Evolutionary conservation across 2,113 vertebrate genomes (phyloP).

Genomic region (Sigmodon hispidus): DNA sequence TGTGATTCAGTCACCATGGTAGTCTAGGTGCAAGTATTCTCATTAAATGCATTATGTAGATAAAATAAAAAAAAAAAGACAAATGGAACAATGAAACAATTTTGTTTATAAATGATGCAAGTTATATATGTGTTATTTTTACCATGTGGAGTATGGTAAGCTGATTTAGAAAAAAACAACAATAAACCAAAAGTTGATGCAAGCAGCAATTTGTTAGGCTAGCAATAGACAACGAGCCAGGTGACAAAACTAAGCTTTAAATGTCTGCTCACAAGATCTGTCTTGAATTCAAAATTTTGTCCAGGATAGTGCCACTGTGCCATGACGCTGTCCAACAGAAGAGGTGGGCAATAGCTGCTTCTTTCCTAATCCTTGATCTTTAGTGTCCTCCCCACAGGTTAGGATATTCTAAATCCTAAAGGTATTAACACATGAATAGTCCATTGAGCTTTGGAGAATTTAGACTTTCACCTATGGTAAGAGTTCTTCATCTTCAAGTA

Average conservation of each 20-base stretch:
- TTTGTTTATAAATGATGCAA: background rate
- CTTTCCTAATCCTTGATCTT: background rate
- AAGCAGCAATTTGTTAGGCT: background rate
- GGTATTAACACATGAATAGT: background rate
- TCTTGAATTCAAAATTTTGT: background rate
- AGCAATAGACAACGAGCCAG: background rate
- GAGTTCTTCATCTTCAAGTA: background rate
- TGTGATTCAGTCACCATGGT: background rate
- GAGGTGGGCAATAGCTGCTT: background rate
- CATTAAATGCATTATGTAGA: background rate
- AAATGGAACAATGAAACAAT: background rate
- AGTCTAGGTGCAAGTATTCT: background rate
- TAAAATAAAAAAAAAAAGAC: background rate
- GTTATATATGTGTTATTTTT: background rate
- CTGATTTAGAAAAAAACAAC: background rate
- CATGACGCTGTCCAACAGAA: background rate
- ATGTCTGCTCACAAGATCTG: background rate
- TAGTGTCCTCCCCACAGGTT: background rate
- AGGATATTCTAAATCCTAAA: too few relatives aligned
- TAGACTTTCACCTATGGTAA: accelerated
- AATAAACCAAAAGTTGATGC: background rate
- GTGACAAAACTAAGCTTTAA: background rate
- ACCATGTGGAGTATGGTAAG: background rate
- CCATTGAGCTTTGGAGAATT: background rate
- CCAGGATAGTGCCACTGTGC: accelerated